Conservation (phyloP, 2,113 vertebrate species). For the Euleptes europaea region DNA sequence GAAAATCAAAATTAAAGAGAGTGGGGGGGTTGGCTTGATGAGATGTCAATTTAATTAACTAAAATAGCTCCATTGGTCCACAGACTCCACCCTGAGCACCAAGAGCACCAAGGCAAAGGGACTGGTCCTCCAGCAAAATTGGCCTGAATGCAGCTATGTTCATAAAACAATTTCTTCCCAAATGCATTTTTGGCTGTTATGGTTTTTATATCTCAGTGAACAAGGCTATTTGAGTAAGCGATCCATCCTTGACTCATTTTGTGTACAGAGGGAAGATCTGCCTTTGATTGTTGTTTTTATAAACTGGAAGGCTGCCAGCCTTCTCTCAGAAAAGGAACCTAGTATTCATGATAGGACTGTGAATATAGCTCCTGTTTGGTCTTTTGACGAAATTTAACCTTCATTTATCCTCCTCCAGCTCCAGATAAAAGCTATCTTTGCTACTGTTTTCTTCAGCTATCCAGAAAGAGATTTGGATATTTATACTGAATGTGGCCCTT, state of each 20-base stretch:
- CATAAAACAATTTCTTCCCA: constrained; percentile 56
- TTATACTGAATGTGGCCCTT: constrained; percentile 30
- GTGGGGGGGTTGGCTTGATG: not conserved
- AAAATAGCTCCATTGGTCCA: not conserved
- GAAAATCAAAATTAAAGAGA: not conserved
- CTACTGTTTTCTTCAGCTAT: constrained; percentile 44
- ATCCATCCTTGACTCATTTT: constrained; percentile 70
- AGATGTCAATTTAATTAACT: not conserved
- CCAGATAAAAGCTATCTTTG: constrained; percentile 46
- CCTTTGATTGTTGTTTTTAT: constrained; percentile 74
- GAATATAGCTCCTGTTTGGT: constrained; percentile 63
- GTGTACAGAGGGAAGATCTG: constrained; percentile 66
- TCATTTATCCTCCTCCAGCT: constrained; percentile 47
- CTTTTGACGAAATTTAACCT: constrained; percentile 72
- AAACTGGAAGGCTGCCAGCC: constrained; percentile 76
- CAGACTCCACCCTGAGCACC: not conserved
- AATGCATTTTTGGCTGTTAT: constrained; percentile 61
- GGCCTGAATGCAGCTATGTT: constrained; percentile 35
- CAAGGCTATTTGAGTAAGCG: constrained; percentile 71
- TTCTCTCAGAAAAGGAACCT: constrained; percentile 65
- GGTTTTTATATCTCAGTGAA: constrained; percentile 65
- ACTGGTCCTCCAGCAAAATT: not conserved
- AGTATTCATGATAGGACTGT: constrained; percentile 60
- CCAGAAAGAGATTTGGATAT: constrained; percentile 47
- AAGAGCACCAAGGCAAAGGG: not conserved